Base-by-base conservation (phyloP, 2,113 vertebrate species). In the Spea bombifrons region DNA sequence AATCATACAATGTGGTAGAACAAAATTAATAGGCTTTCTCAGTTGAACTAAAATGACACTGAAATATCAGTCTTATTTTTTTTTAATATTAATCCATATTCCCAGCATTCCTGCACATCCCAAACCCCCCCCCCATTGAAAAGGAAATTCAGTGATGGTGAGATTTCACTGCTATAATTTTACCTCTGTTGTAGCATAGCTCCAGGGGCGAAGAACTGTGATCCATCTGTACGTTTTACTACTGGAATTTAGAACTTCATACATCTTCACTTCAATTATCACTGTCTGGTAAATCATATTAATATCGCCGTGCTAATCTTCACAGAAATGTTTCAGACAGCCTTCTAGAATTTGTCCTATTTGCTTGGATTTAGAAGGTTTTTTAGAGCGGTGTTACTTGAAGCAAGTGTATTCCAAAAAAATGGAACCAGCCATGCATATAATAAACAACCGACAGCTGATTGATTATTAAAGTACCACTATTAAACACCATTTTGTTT, bases 131-230 rank as follows among this genome's bases (percentile, higher is more conserved):
- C 15, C 30, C 43, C 52, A 13, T 43, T 44, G 46, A 47, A 44
- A 65, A 47, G 13, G 12, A 66, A 10, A 59, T 59, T 59, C 50
- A 74, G 55, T 30, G 43, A 75, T 48, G 8, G 61, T 75, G 61
- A 67, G 64, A 75, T 67, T 75, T 45, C 52, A 53, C 65, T 66
- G 17, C 49, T 53, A 46, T 45, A 30, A 75, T 50, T 57, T 48
- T 75, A 66, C 48, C 16, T 76, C 67, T 71, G 59, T 63, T 78
- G 16, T 78, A 78, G 76, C 68, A 78, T 78, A 78, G 76, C 76
- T 65, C 30, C 68, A 78, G 67, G 76, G 55, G 47, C 48, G 45
- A 63, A 50, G 66, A 46, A 17, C 57, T 71, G 75, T 65, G 76
- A 78, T 49, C 12, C 68, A 71, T 71, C 67, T 71, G 76, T 64